Conservation (phyloP, 2,113 vertebrate genomes). For the Corvus cornix region DNA sequence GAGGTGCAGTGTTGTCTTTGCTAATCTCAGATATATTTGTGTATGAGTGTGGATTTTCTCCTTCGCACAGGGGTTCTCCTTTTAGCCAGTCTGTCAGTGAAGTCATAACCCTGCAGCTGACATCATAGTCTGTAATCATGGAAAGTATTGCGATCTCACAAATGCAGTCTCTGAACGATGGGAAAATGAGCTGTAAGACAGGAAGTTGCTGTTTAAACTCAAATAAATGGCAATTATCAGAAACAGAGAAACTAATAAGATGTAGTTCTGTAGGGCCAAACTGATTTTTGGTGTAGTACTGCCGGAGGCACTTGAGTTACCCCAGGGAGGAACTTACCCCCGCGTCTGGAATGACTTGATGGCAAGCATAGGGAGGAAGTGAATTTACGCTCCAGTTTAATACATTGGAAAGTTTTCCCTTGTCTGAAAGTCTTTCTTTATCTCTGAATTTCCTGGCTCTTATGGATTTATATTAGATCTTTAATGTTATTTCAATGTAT, state of each 20-base stretch:
- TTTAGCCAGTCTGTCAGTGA: neutral
- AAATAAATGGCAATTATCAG: conserved; percentile 19
- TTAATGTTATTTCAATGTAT: conserved; percentile 58
- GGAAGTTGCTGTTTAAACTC: conserved; percentile 36
- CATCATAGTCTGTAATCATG: neutral
- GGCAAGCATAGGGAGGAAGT: conserved; percentile 53
- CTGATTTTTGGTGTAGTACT: neutral
- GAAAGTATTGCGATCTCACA: neutral
- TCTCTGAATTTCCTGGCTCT: conserved; percentile 69
- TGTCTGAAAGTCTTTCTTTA: conserved; percentile 54
- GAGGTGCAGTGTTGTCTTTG: conserved; percentile 39
- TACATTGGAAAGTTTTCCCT: conserved; percentile 53
- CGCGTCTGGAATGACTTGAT: conserved; percentile 50
- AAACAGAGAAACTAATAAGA: conserved; percentile 15
- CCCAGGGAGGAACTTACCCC: neutral
- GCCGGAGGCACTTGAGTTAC: conserved; percentile 27
- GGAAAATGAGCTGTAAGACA: conserved; percentile 1
- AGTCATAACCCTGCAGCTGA: neutral
- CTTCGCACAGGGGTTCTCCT: neutral
- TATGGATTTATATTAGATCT: conserved; percentile 60
- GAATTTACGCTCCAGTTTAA: conserved; percentile 53
- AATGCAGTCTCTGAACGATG: neutral
- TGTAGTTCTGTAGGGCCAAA: neutral
- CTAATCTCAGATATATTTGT: conserved; percentile 27
- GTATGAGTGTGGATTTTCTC: conserved; percentile 11